Evolutionary conservation across 1,140 invertebrate genomes (phyloP), one percentile per base, ranked within the genome.

Genomic region (Halesus radiatus): DNA sequence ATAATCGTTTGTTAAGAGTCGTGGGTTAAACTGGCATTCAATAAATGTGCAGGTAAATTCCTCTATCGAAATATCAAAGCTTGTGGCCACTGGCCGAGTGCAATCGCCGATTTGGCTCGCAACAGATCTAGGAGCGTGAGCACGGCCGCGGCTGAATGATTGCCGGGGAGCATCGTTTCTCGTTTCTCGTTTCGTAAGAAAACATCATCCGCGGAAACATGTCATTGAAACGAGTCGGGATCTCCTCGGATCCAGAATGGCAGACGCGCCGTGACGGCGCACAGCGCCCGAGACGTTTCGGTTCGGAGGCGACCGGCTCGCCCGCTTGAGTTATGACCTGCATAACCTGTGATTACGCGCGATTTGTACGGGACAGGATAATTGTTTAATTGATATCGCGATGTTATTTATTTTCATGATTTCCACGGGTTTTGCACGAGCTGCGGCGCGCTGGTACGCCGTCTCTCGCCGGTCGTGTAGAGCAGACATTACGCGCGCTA

Each of bases 381-480:
- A 83, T 83, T 83, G 82, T 83, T 83, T 83, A 83, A 83, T 83
- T 83, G 82, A 83, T 83, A 81, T 81, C 80, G 82, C 82, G 80
- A 83, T 81, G 80, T 83, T 83, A 83, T 83, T 83, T 83, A 83
- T 83, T 83, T 83, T 83, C 82, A 76, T 80, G 80, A 83, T 83
- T 83, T 83, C 82, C 82, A 81, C 82, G 80, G 72, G 82, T 80
- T 83, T 81, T 79, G 82, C 80, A 81, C 82, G 80, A 78, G 77
- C 72, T 26, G 60, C 15, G 52, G 53, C 45, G 62, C 29, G 32
- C 52, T 15, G 29, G 32, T 32, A 32, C 32, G 37, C 10, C 10
- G 37, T 45, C 8, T 45, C 37, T 45, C 10, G 37, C 37, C 20
- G 64, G 60, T 60, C 64, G 37, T 62, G 50, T 54, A 52, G 66